Base-by-base conservation (phyloP, 2,888 invertebrate genomes). In the Nomada fabriciana region DNA sequence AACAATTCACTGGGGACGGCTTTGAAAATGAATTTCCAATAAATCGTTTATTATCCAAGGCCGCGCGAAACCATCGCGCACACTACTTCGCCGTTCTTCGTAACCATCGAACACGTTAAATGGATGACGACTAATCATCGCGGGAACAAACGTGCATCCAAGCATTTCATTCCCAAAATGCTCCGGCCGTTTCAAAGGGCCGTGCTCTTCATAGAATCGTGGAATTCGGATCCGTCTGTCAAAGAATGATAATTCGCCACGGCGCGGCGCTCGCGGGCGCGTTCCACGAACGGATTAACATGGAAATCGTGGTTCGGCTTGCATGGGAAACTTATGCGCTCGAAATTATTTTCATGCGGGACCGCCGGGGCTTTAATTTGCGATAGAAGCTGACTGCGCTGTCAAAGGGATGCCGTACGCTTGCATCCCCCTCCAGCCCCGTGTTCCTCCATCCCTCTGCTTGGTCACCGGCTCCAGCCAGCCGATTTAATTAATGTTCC, bases 401-500 rank as follows among this genome's bases (percentile, higher is more conserved):
- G 84, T 90, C 90, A 90, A 90, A 90, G 90, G 88, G 86, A 89
- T 90, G 80, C 88, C 85, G 82, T 73, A 64, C 59, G 79, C 65
- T 72, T 80, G 72, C 78, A 69, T 64, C 72, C 68, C 55, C 68
- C 57, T 43, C 29, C 43, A 47, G 13, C 42, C 52, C 72, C 61
- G 67, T 50, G 23, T 36, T 36, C 50, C 63, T 10, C 52, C n/a
- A 20, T 69, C 71, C 29, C 76, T 68, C 61, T 76, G 70, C 78
- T 68, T 23, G 63, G 67, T 53, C 74, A 67, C 61, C 68, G 71
- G 52, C 71, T 69, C 29, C 59, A 57, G 50, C 67, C 57, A 69
- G 83, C 79, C 88, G 87, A 90, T 90, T 90, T 90, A 90, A 90
- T 90, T 90, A 90, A 88, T 87, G 83, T 82, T 86, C 83, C 84